These are phyloP conservation scores for Charina bottae DNA, from an alignment of 2,113 vertebrate genomes.

Conservation along the genomic window DNA sequence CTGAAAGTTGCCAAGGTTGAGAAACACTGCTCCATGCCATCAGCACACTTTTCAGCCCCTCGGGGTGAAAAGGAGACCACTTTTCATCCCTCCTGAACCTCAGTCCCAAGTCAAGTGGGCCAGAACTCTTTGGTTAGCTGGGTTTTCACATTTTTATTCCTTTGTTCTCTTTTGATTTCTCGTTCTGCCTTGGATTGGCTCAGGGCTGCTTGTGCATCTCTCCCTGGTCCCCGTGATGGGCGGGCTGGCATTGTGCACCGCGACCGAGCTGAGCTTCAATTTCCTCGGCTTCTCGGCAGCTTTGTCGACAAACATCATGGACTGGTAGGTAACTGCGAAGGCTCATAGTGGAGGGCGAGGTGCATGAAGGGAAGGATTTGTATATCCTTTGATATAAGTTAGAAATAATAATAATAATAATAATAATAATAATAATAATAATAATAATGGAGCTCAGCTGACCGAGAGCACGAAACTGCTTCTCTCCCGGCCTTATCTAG, in stretches of 20 bases:
- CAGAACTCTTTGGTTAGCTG: neutral
- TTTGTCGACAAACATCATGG: constrained; percentile 96
- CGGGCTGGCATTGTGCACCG: constrained; percentile 91
- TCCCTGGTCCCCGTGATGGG: constrained; percentile 93
- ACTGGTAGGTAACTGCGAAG: constrained; percentile 80
- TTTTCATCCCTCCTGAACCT: neutral
- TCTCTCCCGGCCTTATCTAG: neutral
- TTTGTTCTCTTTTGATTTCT: neutral
- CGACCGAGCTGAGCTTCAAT: constrained; percentile 93
- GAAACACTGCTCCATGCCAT: too few relatives aligned
- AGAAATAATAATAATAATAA: too few relatives aligned
- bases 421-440: too few relatives aligned
- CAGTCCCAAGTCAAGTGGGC: too few relatives aligned
- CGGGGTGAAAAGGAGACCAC: too few relatives aligned
- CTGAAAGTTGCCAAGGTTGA: too few relatives aligned
- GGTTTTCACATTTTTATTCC: neutral
- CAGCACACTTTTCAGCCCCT: neutral
- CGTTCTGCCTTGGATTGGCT: neutral
- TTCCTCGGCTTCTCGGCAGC: constrained; percentile 93
- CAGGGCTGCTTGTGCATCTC: constrained; percentile 92
- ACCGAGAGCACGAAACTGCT: neutral
- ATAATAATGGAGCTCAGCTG: neutral
- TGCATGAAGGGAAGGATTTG: neutral
- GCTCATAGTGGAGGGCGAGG: neutral
- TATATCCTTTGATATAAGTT: too few relatives aligned